A percentile compares a stretch with the other conserved stretches of the same genome.
phyloP scores from a whole-genome alignment of 1,140 invertebrate genomes.

The Hycleus phaleratus region DNA sequence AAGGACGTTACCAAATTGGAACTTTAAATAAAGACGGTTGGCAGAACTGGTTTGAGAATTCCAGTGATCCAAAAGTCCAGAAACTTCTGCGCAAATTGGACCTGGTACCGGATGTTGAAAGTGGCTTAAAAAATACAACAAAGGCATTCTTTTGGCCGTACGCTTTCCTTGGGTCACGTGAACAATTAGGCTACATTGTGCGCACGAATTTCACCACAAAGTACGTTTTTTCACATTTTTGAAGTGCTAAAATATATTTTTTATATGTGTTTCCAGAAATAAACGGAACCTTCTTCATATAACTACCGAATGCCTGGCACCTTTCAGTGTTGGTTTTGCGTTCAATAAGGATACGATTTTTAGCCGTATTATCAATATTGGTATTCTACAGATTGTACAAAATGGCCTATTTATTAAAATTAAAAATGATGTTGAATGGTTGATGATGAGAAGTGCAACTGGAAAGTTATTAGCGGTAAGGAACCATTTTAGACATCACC shows the following conservation, averaged over 20 bases:
- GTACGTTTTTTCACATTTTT: slow-evolving; percentile 33
- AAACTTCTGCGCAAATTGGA: slow-evolving; percentile 57
- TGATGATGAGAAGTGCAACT: slow-evolving; percentile 50
- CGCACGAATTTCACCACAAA: slow-evolving; percentile 56
- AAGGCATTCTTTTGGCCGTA: slow-evolving; percentile 64
- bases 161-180: slow-evolving; percentile 60
- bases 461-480: slow-evolving; percentile 53
- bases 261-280: slow-evolving; percentile 25
- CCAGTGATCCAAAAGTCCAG: slow-evolving; percentile 48
- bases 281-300: slow-evolving; percentile 59
- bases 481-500: not conserved
- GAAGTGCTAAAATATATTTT: too few species aligned
- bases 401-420: slow-evolving; percentile 58
- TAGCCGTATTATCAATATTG: slow-evolving; percentile 48
- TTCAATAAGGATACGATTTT: slow-evolving; percentile 56
- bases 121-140: slow-evolving; percentile 61
- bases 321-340: slow-evolving; percentile 54
- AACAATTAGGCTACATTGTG: slow-evolving; percentile 58
- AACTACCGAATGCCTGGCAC: slow-evolving; percentile 60
- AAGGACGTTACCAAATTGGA: slow-evolving; percentile 51
- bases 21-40: slow-evolving; percentile 64
- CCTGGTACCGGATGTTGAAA: slow-evolving; percentile 52
- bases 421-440: slow-evolving; percentile 58
- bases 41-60: slow-evolving; percentile 59
- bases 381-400: slow-evolving; percentile 53